Conservation (phyloP, 2,113 vertebrate genomes). For the Pseudonaja textilis region DNA sequence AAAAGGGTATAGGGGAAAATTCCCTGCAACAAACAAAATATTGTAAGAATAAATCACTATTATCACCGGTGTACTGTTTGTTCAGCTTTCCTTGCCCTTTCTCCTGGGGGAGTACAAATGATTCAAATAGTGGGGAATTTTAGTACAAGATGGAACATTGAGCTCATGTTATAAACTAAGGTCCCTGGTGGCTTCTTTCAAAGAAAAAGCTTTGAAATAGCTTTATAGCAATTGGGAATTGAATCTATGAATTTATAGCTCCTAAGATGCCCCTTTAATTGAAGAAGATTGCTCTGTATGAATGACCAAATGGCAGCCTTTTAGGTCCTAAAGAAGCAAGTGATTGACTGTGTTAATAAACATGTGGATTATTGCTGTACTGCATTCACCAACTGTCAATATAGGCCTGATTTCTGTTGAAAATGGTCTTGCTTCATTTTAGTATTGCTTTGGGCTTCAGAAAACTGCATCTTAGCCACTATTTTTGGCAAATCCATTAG, state of each 20-base stretch:
- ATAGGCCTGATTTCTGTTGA: conserved; percentile 27
- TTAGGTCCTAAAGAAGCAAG: conserved; percentile 21
- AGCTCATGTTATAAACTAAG: neutral
- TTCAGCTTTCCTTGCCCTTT: neutral
- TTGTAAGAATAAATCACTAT: neutral
- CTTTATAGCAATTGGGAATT: neutral
- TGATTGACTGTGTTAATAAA: conserved; percentile 20
- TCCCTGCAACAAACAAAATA: neutral
- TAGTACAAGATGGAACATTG: neutral
- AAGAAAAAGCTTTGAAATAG: neutral
- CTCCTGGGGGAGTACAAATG: neutral
- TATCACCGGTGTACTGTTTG: neutral
- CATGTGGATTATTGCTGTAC: conserved; percentile 14
- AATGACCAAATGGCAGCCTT: neutral
- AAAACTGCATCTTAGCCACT: conserved; percentile 24
- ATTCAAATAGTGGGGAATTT: conserved; percentile 1
- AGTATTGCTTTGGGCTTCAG: neutral
- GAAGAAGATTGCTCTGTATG: neutral
- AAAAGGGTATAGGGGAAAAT: neutral
- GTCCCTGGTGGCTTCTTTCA: neutral
- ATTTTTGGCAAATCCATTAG: neutral
- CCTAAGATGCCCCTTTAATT: neutral
- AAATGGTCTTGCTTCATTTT: conserved; percentile 25
- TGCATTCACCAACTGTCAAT: conserved; percentile 24
- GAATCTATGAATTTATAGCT: conserved; percentile 13